Conservation (phyloP, 2,113 vertebrate species). For the Triplophysa tibetana region DNA sequence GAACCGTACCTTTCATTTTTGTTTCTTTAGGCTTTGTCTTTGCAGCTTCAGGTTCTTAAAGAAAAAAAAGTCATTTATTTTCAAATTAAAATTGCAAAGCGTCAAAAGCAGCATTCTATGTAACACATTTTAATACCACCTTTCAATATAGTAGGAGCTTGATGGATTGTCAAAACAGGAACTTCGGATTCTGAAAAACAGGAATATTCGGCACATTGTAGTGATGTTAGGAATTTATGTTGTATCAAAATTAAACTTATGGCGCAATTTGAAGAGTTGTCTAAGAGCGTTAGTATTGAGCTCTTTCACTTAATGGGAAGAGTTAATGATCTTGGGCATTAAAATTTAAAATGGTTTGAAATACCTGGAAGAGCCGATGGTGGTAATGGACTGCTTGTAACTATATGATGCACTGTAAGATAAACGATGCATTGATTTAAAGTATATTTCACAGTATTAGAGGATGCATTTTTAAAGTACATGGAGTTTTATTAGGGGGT, state of each 20-base stretch:
- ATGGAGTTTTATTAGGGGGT: not conserved
- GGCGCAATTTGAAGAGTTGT: not conserved
- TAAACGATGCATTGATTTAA: conserved; percentile 21
- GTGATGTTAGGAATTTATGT: not conserved
- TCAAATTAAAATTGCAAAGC: not conserved
- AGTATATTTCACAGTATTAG: conserved; percentile 9
- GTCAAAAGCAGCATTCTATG: not conserved
- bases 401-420: conserved; percentile 76
- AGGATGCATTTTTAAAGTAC: not conserved
- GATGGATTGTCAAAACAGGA: conserved; percentile 69
- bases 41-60: conserved; percentile 35
- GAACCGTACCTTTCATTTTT: conserved; percentile 60
- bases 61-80: not conserved
- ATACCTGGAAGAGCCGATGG: conserved; percentile 71
- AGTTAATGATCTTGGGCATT: not conserved
- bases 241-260: not conserved
- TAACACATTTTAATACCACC: conserved; percentile 4
- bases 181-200: conserved; percentile 65
- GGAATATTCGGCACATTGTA: not conserved
- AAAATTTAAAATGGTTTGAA: not conserved
- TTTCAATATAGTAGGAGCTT: conserved; percentile 54
- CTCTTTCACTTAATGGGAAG: not conserved
- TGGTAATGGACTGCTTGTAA: conserved; percentile 76
- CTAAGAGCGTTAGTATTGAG: not conserved
- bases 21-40: conserved; percentile 52